Base-by-base conservation (phyloP, 2,113 vertebrate species). In the Ranitomeya imitator region DNA sequence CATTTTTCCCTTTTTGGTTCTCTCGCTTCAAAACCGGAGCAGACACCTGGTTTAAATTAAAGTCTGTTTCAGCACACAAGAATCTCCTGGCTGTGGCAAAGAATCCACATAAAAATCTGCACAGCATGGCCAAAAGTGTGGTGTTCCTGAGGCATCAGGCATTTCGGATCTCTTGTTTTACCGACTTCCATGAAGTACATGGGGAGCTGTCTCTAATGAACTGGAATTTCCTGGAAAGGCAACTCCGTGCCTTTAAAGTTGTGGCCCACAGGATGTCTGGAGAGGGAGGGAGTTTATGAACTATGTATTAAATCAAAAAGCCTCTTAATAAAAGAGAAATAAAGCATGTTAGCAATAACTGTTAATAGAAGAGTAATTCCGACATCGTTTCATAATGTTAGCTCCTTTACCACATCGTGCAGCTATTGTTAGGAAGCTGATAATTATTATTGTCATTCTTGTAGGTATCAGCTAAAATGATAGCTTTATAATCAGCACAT, bases 1-100 rank as follows among this genome's bases (percentile, higher is more conserved):
- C 61, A 83, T 69, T 54, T 52, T 61, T 61, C 55, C 76, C 84
- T 90, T 92, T 0, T 79, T 92, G 93, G 89, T 90, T 79, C 90
- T 93, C 92, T 92, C 85, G 19, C 83, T 92, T 92, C 90, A 85
- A 78, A 77, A 81, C 81, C 73, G 82, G 82, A 86, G 63, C 74
- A 92, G 90, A 88, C 93, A 94, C 92, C 93, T 94, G 94, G 93
- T 94, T 94, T 92, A 91, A 92, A 93, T 94, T 95, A 94, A 91
- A 91, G 82, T 79, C 90, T 91, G 84, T 89, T 93, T 92, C 91
- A 93, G 91, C 91, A 91, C 91, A 91, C 89, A 88, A 93, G 91
- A 94, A 91, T 94, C 91, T 94, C 92, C 93, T 93, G 93, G 92
- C 88, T 0, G 91, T 89, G 91, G 82, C 90, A 93, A 89, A 88